Base-by-base conservation (phyloP, 2,888 invertebrate species). In the Poecilobothrus nobilitatus region DNA sequence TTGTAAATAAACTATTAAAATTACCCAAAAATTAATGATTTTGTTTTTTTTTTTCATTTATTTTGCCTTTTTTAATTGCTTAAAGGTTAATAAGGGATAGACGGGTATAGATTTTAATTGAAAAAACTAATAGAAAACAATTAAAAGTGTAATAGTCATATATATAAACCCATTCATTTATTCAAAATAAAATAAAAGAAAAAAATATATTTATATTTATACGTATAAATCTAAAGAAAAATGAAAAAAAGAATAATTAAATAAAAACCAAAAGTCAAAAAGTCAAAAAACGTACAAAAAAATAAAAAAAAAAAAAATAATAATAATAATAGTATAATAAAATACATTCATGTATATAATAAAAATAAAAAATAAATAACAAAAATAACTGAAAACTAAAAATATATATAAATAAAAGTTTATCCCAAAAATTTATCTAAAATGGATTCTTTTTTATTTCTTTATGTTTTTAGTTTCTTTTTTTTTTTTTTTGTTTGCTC, bases 121-220 rank as follows among this genome's bases (percentile, higher is more conserved):
- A 53, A 53, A 53, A 53, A 53, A 53, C 53, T 53, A 53, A 53
- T 53, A 53, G 53, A 53, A 53, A 53, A 53, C 53, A 53, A 53
- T 53, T 53, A 53, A 53, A 53, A 53, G 53, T 53, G n/a, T 53
- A 53, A 53, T 53, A 53, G 53, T 15, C 53, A 53, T 53, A 53
- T 53, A 27, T 27, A 18, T 2, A 53, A 53, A 53, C 12, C n/a
- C 53, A 53, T 53, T 53, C 53, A 53, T 53, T 53, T 53, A 27
- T 27, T 27, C 27, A 27, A 27, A 27, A 27, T 27, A 27, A 27
- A 27, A 27, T 27, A 27, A 53, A 53, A 53, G 18, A 44, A 34
- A 34, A 34, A 34, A 34, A 34, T 34, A 34, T 34, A 34, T 34
- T 7, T 34, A 4, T 37, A 37, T 37, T 10, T 37, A 37, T 37